A percentile compares a stretch with the other conserved stretches of the same genome.
Evolutionary conservation across 2,797 vertebrate genomes (phyloP).

Genomic region (Zalophus californianus): DNA sequence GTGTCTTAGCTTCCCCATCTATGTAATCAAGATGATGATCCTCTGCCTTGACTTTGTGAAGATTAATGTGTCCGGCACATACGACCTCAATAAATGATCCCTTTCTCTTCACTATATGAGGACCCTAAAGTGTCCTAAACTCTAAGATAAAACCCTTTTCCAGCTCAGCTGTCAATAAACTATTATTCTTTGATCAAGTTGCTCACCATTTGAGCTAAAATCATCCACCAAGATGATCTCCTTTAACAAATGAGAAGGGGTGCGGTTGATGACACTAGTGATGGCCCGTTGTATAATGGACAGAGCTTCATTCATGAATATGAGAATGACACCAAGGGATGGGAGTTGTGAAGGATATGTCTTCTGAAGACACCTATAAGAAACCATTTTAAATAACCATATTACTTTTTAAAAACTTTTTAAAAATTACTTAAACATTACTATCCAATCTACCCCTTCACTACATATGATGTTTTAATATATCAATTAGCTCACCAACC

Average conservation of each 20-base stretch:
- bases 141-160: background rate
- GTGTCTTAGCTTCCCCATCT: background rate
- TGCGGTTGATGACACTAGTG: conserved; percentile 89
- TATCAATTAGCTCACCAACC: background rate
- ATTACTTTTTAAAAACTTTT: background rate
- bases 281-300: conserved; percentile 90
- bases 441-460: background rate
- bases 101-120: background rate
- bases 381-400: conserved; percentile 35
- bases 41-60: background rate
- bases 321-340: conserved; percentile 88
- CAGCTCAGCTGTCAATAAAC: background rate
- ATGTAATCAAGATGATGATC: background rate
- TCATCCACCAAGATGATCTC: conserved; percentile 93
- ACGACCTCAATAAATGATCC: background rate
- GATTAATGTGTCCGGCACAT: background rate
- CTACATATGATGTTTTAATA: background rate
- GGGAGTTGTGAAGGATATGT: conserved; percentile 88
- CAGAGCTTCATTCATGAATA: conserved; percentile 91
- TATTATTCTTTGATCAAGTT: background rate
- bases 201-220: conserved; percentile 88
- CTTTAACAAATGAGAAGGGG: conserved; percentile 87
- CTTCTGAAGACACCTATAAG: conserved; percentile 88
- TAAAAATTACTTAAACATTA: background rate
- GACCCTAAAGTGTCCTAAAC: background rate